These are phyloP conservation scores for Piezodorus guildinii DNA, from an alignment of 1,140 invertebrate species.

Conservation along the genomic window DNA sequence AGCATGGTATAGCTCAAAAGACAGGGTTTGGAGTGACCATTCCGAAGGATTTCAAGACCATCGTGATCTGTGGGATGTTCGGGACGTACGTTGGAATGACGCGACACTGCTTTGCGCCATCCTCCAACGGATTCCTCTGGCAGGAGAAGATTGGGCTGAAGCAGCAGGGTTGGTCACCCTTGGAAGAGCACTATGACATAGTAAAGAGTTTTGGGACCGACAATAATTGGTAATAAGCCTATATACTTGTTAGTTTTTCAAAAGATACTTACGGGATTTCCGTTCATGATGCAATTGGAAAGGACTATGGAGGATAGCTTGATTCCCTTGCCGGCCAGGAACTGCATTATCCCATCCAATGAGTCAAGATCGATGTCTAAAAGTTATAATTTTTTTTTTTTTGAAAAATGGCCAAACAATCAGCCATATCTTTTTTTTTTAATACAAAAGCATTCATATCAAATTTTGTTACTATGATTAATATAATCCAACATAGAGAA, in stretches of 20 bases:
- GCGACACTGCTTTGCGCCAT: neutral
- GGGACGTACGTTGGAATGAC: neutral
- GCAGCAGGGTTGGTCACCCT: constrained; percentile 3
- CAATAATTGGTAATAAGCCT: too few relatives aligned
- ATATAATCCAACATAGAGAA: too few relatives aligned
- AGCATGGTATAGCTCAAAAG: neutral
- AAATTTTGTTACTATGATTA: too few relatives aligned
- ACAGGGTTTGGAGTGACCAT: neutral
- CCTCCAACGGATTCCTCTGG: neutral
- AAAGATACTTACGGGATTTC: neutral
- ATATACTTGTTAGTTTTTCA: too few relatives aligned
- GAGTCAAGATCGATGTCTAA: neutral
- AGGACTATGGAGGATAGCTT: neutral
- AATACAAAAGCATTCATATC: too few relatives aligned
- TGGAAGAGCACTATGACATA: neutral
- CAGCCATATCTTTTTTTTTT: too few relatives aligned
- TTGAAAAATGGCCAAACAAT: too few relatives aligned
- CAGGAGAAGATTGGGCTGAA: constrained; percentile 12
- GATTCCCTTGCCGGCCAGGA: neutral
- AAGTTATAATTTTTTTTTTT: too few relatives aligned
- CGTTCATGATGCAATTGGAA: constrained; percentile 12
- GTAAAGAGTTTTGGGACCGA: too few relatives aligned
- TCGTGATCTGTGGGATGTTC: constrained; percentile 6
- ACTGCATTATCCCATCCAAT: neutral
- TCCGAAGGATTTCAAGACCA: neutral